Evolutionary conservation across 2,888 invertebrate species (phyloP).

Genomic region (Caenorhabditis sp.): DNA sequence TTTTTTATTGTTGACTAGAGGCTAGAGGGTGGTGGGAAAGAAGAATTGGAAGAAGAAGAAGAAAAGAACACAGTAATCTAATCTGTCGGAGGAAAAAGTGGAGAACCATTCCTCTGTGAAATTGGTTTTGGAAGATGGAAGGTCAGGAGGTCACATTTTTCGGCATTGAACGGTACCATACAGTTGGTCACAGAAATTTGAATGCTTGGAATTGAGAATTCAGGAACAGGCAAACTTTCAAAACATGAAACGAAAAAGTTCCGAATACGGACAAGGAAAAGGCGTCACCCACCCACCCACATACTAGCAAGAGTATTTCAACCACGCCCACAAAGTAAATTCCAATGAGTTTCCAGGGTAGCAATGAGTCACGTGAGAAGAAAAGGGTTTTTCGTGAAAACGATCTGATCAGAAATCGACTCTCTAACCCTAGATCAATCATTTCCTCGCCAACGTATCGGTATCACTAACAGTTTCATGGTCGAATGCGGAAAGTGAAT

Average conservation of each 20-base stretch:
- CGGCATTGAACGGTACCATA: not conserved
- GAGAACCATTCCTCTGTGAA: slow-evolving; percentile 10
- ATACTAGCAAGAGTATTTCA: no score
- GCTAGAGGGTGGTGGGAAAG: slow-evolving; percentile 24
- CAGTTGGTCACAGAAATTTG: no score
- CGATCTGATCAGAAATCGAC: not conserved
- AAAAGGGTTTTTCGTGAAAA: not conserved
- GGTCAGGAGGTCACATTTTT: not conserved
- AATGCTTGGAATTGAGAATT: no score
- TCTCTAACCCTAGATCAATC: not conserved
- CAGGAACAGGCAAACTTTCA: no score
- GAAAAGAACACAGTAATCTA: slow-evolving; percentile 45
- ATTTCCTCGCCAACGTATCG: not conserved
- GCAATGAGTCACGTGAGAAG: not conserved
- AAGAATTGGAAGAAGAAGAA: no score
- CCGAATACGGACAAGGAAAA: not conserved
- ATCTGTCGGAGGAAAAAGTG: not conserved
- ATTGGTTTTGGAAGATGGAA: not conserved
- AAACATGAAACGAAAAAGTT: no score
- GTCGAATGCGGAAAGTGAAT: not conserved
- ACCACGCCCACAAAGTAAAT: slow-evolving; percentile 4
- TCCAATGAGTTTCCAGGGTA: not conserved
- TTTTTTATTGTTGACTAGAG: slow-evolving; percentile 4
- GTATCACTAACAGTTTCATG: not conserved
- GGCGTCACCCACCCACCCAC: not conserved